Evolutionary conservation across 2,888 invertebrate species (phyloP).

Genomic region (Acrobasis consociella): DNA sequence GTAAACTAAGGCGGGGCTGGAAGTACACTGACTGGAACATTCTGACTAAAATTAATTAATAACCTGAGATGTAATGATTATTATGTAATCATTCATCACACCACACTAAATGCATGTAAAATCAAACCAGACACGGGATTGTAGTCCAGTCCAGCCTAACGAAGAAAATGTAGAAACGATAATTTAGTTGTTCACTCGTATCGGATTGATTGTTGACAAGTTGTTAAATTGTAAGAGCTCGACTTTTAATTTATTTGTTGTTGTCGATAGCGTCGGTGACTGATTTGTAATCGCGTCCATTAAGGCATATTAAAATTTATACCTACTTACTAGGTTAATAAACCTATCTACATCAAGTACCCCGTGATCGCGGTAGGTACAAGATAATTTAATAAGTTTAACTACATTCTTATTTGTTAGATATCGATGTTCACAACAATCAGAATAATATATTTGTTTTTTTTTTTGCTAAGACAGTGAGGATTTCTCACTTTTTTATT

Average conservation of each 20-base stretch:
- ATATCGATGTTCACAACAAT: background rate
- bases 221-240: constrained; percentile 12
- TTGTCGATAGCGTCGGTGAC: constrained; percentile 18
- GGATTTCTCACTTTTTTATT: too few relatives aligned
- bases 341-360: constrained; percentile 3
- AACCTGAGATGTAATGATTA: too few relatives aligned
- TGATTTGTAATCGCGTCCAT: constrained; percentile 19
- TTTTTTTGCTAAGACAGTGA: too few relatives aligned
- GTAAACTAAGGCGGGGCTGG: too few relatives aligned
- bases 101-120: too few relatives aligned
- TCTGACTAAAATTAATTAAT: too few relatives aligned
- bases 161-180: background rate
- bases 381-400: background rate
- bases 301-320: constrained; percentile 9
- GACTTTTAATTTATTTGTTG: constrained; percentile 10
- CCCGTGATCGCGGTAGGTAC: background rate
- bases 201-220: background rate
- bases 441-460: background rate
- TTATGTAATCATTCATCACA: too few relatives aligned
- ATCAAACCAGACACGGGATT: too few relatives aligned
- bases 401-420: background rate
- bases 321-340: background rate
- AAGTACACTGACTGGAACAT: too few relatives aligned
- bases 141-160: too few relatives aligned
- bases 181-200: background rate